Evolutionary conservation across 2,797 vertebrate species (phyloP).

Genomic region (Crax fasciolata): DNA sequence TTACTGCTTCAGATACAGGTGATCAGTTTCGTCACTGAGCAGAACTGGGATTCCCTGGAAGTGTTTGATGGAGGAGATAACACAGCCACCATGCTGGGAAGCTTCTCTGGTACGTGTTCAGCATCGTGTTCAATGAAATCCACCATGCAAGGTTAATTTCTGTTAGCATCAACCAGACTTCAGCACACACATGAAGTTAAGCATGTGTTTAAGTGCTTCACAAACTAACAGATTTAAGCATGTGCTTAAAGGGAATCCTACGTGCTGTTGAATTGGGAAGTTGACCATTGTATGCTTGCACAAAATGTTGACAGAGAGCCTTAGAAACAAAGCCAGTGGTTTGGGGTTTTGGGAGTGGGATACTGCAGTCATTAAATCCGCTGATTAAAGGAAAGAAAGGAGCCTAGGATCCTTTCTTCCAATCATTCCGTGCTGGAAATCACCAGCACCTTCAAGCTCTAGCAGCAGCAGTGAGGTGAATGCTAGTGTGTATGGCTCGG

Average conservation of each 20-base stretch:
- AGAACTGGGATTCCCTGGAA: constrained; percentile 99
- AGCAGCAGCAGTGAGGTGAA: not conserved
- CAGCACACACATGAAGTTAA: not conserved
- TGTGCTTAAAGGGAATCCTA: not conserved
- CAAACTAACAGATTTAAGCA: not conserved
- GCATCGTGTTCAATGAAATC: accelerated
- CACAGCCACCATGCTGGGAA: constrained; percentile 96
- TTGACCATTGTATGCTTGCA: not conserved
- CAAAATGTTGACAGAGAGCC: not conserved
- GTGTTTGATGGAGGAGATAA: constrained; percentile 98
- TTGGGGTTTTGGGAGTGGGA: not conserved
- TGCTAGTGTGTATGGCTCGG: too few relatives aligned
- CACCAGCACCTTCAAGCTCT: not conserved
- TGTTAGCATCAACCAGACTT: accelerated
- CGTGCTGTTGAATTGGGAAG: not conserved
- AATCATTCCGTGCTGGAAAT: not conserved
- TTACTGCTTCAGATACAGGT: constrained; percentile 91
- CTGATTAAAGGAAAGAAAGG: not conserved
- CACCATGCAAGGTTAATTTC: accelerated
- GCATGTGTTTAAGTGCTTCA: not conserved
- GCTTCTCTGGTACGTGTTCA: constrained; percentile 92
- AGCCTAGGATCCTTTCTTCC: not conserved
- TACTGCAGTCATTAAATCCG: not conserved
- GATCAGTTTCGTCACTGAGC: constrained; percentile 98
- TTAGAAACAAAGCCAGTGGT: not conserved